A percentile compares a stretch with the other conserved stretches of the same genome.
Conservation (phyloP, 2,113 vertebrate species). For the Monarcha castaneiventris region DNA sequence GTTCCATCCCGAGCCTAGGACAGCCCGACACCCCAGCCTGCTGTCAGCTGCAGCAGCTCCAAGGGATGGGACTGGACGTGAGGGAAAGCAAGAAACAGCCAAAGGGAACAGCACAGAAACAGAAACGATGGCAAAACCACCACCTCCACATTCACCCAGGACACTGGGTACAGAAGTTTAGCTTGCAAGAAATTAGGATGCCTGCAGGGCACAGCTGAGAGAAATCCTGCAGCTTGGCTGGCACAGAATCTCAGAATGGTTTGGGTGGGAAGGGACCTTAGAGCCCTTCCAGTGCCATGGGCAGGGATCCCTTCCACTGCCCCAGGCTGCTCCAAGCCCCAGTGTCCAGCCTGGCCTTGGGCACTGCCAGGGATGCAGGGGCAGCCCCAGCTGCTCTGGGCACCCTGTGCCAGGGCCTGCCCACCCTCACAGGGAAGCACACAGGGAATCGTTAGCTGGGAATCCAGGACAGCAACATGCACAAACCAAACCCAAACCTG, state of each 20-base stretch:
- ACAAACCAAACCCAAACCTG: background rate
- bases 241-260: background rate
- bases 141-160: too few species aligned
- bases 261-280: rapidly evolving
- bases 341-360: background rate
- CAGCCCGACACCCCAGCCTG: background rate
- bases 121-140: background rate
- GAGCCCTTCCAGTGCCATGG: background rate
- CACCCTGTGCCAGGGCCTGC: background rate
- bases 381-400: background rate
- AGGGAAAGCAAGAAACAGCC: background rate
- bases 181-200: background rate
- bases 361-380: background rate
- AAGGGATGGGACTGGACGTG: rapidly evolving
- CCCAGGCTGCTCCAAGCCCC: background rate
- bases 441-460: background rate
- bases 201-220: background rate
- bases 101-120: background rate
- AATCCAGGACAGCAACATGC: background rate
- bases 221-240: background rate
- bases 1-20: background rate
- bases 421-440: background rate
- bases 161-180: background rate
- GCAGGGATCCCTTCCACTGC: background rate
- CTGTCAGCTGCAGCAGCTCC: background rate